These are phyloP conservation scores for Galendromus occidentalis DNA, from an alignment of 1,140 invertebrate genomes.

Conservation along the genomic window DNA sequence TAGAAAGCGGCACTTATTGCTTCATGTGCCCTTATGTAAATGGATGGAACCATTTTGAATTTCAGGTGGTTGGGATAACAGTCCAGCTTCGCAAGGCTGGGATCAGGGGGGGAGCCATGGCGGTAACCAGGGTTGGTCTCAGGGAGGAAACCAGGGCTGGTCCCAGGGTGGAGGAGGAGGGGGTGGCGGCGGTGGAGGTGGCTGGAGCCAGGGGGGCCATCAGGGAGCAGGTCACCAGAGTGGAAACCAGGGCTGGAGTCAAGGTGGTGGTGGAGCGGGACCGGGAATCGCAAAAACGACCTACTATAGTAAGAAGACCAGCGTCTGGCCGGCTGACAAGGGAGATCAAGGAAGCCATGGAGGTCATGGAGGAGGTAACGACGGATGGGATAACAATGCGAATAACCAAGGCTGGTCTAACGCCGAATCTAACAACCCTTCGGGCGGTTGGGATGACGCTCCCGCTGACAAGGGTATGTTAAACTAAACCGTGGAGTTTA, in stretches of 20 bases:
- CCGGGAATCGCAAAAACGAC: not conserved
- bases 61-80: not conserved
- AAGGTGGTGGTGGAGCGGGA: not conserved
- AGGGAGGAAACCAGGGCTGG: not conserved
- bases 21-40: no score
- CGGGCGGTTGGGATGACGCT: constrained; percentile 5
- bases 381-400: not conserved
- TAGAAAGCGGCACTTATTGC: no score
- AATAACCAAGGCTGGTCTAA: constrained; percentile 6
- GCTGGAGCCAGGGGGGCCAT: not conserved
- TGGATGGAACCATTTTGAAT: no score
- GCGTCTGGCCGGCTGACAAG: constrained; percentile 1
- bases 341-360: not conserved
- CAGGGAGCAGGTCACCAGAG: not conserved
- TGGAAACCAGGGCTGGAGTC: not conserved
- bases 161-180: not conserved
- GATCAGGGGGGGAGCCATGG: not conserved
- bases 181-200: not conserved
- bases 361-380: not conserved
- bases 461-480: constrained; percentile 6
- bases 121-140: not conserved
- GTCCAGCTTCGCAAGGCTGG: not conserved
- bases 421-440: constrained; percentile 1
- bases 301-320: constrained; percentile 3
- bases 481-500: no score